Base-by-base conservation (phyloP, 2,797 vertebrate species). In the Manis crassicaudata region DNA sequence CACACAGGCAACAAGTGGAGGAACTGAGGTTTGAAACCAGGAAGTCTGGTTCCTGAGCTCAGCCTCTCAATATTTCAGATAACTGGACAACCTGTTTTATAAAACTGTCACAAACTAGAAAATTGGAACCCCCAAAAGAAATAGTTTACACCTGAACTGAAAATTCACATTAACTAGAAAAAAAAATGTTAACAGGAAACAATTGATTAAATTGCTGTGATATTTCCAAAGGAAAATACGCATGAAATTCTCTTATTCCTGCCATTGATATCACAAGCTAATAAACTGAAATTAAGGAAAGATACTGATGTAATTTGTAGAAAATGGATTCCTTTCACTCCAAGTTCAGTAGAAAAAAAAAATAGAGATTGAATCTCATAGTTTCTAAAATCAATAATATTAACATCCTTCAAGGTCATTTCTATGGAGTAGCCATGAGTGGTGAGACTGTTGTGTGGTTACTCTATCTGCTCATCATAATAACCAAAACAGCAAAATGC, bases 191-290 rank as follows among this genome's bases (percentile, higher is more conserved):
- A 84, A 89, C 20, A 77, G 68, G 35, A 95, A 90, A 81, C 29
- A 88, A 81, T 4, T n/a, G 21, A 63, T 77, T 92, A 84, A 86
- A 80, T 85, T 25, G 18, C 56, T 68, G 7, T 21, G 25, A 1
- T 73, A 90, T 62, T 84, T 73, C 27, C 76, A 93, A 73, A 93
- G 40, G 56, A 52, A 86, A 85, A 80, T 23, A 20, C 85, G 91
- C 16, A 52, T 29, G 35, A 56, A 65, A 52, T 82, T 84, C 50
- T 67, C 83, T 73, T 37, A 82, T 92, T 82, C 29, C 37, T 86
- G 58, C 11, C 14, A 82, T 86, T 82, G 60, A 67, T 80, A 73
- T 79, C 37, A 79, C 17, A 65, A 90, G 77, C 18, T n/a, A 76
- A 65, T 54, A 67, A 70, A 81, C 1, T 93, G 65, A 94, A 95